These are phyloP conservation scores for Grammomys surdaster DNA, from an alignment of 2,113 vertebrate species.

Conservation along the genomic window DNA sequence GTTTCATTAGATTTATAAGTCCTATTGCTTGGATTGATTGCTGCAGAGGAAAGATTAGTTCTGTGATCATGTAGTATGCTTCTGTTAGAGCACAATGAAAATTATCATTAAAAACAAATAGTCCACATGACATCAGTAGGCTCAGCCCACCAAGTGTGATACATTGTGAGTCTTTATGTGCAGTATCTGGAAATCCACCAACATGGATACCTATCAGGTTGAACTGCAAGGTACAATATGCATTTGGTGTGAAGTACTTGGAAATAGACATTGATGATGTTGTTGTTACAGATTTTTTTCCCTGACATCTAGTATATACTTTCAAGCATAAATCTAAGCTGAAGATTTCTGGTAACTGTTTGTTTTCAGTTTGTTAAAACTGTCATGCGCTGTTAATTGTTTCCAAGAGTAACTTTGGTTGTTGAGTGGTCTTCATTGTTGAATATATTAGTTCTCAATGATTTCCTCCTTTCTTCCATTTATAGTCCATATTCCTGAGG, in stretches of 20 bases:
- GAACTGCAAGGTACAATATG: not conserved
- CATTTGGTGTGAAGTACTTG: conserved; percentile 46
- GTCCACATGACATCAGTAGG: not conserved
- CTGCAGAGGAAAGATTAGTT: not conserved
- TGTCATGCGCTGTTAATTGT: not conserved
- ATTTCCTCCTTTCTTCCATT: not conserved
- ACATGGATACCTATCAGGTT: not conserved
- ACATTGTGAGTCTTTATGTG: conserved; percentile 37
- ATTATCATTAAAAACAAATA: not conserved
- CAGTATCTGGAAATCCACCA: conserved; percentile 1
- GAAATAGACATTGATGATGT: not conserved
- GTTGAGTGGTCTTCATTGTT: not conserved
- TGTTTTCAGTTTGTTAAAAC: conserved; percentile 30
- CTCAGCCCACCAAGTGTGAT: not conserved
- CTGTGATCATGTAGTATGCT: conserved; percentile 5
- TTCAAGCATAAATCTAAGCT: not conserved
- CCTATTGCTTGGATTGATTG: not conserved
- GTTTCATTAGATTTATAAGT: not conserved
- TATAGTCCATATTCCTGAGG: conserved; percentile 5
- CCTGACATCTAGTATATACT: not conserved
- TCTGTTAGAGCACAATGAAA: conserved; percentile 45
- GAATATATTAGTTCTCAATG: not conserved
- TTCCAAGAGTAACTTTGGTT: not conserved
- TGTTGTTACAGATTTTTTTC: not conserved
- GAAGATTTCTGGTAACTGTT: not conserved